phyloP scores from a whole-genome alignment of 2,797 vertebrate species.

The Poecilia velifera region DNA sequence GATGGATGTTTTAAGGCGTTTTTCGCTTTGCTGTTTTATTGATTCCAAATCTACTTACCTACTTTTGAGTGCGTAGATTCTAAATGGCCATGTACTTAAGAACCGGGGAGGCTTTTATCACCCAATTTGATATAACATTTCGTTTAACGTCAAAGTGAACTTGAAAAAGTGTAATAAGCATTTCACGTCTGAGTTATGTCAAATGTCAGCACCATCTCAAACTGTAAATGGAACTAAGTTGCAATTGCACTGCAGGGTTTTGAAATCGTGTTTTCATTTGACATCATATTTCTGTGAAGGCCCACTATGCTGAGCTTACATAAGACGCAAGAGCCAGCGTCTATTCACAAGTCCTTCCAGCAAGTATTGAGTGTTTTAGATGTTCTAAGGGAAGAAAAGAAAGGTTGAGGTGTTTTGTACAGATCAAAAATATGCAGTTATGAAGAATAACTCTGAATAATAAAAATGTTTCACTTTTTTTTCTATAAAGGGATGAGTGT shows the following conservation, averaged over 20 bases:
- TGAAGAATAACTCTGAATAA: constrained; percentile 33
- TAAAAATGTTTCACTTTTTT: constrained; percentile 45
- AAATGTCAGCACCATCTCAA: constrained; percentile 6
- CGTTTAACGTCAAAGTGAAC: neutral
- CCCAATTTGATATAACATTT: neutral
- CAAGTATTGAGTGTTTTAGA: neutral
- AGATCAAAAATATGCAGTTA: constrained; percentile 50
- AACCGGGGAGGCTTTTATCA: neutral
- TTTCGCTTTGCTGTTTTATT: neutral
- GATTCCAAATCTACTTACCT: neutral
- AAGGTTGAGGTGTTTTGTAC: constrained; percentile 1
- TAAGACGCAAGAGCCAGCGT: neutral
- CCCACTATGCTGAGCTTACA: neutral
- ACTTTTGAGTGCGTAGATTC: neutral
- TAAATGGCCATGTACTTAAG: neutral
- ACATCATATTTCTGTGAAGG: neutral
- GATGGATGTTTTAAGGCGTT: neutral
- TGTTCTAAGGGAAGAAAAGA: neutral
- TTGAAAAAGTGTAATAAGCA: neutral
- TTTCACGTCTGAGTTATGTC: neutral
- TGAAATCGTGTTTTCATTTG: neutral
- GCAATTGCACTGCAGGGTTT: neutral
- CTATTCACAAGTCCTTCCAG: neutral
- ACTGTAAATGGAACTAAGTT: neutral
- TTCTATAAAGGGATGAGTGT: constrained; percentile 21